phyloP scores from a whole-genome alignment of 2,797 vertebrate species.

The Malurus leucopterus region DNA sequence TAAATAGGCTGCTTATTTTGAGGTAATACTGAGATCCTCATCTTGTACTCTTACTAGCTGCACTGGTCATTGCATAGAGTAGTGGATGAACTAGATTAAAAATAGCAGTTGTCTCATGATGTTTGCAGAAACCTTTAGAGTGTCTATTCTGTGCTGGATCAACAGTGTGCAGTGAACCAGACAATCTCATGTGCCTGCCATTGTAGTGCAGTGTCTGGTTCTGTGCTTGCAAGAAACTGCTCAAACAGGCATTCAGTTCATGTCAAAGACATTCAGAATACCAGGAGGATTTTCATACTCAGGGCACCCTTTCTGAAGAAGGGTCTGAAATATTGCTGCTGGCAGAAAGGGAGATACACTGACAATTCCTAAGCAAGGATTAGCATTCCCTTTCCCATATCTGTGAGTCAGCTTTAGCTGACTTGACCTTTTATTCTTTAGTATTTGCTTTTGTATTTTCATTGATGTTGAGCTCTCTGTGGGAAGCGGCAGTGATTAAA shows the following conservation, averaged over 20 bases:
- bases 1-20: not conserved
- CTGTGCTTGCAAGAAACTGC: not conserved
- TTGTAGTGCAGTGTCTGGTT: not conserved
- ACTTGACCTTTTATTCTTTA: not conserved
- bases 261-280: not conserved
- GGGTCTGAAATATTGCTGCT: not conserved
- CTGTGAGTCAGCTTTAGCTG: conserved; percentile 2
- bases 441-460: conserved; percentile 1
- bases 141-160: not conserved
- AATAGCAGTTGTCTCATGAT: not conserved
- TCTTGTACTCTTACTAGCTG: not conserved
- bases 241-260: not conserved
- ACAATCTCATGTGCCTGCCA: not conserved
- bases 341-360: not conserved
- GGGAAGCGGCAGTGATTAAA: not conserved
- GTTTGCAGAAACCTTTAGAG: not conserved
- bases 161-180: not conserved
- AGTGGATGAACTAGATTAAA: not conserved
- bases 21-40: not conserved
- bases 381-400: not conserved
- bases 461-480: not conserved
- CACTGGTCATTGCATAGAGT: not conserved
- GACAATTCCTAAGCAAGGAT: not conserved
- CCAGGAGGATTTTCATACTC: not conserved
- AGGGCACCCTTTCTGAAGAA: not conserved